Evolutionary conservation across 1,140 invertebrate species (phyloP), one percentile per base, ranked within the genome.

Genomic region (Teleopsis dalmanni): DNA sequence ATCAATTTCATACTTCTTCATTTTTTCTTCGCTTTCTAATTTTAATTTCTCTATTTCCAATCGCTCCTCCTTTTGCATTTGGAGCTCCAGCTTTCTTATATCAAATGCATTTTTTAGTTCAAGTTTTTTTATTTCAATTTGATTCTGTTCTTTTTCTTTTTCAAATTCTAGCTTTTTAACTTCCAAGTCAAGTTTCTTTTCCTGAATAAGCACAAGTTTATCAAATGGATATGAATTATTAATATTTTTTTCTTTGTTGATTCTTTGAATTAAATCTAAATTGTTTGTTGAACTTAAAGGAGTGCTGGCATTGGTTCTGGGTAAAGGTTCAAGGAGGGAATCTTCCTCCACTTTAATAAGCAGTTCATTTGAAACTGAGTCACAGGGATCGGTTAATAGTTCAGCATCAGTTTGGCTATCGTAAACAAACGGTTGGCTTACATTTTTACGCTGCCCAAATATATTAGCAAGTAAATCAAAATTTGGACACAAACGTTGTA

Each of bases 1-100:
- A 9, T 37, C n/a, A 37, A 37, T 37, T 37, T 37, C 35, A 37
- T 16, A 37, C 21, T 37, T 37, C 21, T 37, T 37, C n/a, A n/a
- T n/a, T n/a, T n/a, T n/a, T n/a, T n/a, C n/a, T n/a, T n/a, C n/a
- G n/a, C n/a, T n/a, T n/a, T n/a, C n/a, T n/a, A n/a, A n/a, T n/a
- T n/a, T n/a, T n/a, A n/a, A n/a, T n/a, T n/a, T n/a, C n/a, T n/a
- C n/a, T n/a, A n/a, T n/a, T n/a, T n/a, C n/a, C 3, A 37, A 2
- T 37, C 35, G 11, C 35, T 37, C 35, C 9, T 37, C 35, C 9
- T 8, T 18, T 10, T 14, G 13, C 21, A 4, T 18, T 37, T 6
- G 16, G 11, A 37, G 18, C 21, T 37, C 35, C 4, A 18, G 8
- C 21, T 16, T 37, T 37, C 21, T 37, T 18, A 37, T 19, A 8